Evolutionary conservation across 2,888 invertebrate species (phyloP).

Genomic region (Criorhina ranunculi): DNA sequence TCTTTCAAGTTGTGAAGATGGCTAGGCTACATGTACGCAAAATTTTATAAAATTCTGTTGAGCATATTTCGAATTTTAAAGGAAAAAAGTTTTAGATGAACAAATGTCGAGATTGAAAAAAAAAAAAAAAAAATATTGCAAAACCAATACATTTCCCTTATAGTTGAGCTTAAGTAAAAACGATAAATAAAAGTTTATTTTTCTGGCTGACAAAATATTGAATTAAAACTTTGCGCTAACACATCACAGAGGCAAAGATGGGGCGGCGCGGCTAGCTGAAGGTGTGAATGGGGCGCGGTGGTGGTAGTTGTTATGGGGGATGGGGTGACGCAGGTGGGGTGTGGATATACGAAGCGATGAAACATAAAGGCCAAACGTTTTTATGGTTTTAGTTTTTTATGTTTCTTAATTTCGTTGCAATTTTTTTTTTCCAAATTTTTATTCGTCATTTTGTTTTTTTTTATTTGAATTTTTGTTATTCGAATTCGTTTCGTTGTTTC

Average conservation of each 20-base stretch:
- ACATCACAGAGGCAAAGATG: constrained; percentile 23
- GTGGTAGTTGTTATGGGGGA: not conserved
- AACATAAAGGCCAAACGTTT: constrained; percentile 54
- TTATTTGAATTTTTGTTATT: constrained; percentile 14
- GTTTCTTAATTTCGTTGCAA: constrained; percentile 37
- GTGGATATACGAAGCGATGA: constrained; percentile 29
- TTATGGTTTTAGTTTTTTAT: constrained; percentile 46
- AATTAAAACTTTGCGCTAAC: constrained; percentile 55
- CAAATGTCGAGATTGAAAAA: no score
- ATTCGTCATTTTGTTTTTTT: constrained; percentile 4
- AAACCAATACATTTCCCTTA: no score
- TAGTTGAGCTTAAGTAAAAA: not conserved
- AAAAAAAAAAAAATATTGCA: no score
- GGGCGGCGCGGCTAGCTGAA: not conserved
- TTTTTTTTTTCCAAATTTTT: constrained; percentile 4
- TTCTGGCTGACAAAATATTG: constrained; percentile 62
- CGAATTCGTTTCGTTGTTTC: not conserved
- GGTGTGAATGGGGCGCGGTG: constrained; percentile 4
- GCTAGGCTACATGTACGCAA: no score
- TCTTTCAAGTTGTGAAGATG: no score
- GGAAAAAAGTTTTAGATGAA: no score
- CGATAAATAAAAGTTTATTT: constrained; percentile 31
- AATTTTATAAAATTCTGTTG: no score
- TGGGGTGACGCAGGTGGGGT: constrained; percentile 25
- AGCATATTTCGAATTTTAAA: no score